Percentiles rank a stretch among this genome's conserved stretches.
phyloP scores from a whole-genome alignment of 2,888 invertebrate species.

The Rhopalosiphum nymphaeae region DNA sequence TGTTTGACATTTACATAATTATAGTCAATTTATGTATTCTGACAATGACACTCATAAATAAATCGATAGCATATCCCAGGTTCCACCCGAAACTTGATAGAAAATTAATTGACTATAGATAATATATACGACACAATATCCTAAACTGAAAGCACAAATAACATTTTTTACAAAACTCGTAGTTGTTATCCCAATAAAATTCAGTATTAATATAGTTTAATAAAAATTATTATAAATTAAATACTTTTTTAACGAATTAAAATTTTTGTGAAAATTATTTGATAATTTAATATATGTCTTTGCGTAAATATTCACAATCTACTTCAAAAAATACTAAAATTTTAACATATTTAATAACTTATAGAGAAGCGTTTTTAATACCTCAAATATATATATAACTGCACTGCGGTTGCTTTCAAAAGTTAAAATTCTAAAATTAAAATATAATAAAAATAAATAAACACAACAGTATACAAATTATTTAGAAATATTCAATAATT shows the following conservation, averaged over 20 bases:
- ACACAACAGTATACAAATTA: background rate
- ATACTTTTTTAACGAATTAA: background rate
- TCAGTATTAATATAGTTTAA: background rate
- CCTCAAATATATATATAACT: background rate
- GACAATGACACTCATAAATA: no score
- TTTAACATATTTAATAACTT: background rate
- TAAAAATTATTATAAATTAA: background rate
- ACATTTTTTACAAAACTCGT: background rate
- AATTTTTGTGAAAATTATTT: background rate
- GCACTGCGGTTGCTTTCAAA: background rate
- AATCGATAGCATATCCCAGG: background rate
- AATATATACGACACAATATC: background rate
- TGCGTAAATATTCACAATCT: background rate
- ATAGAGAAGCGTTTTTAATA: background rate
- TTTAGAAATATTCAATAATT: background rate
- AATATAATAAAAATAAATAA: background rate
- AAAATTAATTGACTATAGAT: background rate
- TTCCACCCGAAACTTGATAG: background rate
- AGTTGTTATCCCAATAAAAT: background rate
- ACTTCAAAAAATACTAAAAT: background rate
- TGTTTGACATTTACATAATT: background rate
- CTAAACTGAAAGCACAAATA: background rate
- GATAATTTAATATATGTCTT: no score
- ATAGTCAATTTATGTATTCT: background rate
- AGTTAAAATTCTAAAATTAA: background rate